Base-by-base conservation (phyloP, 2,888 invertebrate genomes). In the Seira sanloemensis region DNA sequence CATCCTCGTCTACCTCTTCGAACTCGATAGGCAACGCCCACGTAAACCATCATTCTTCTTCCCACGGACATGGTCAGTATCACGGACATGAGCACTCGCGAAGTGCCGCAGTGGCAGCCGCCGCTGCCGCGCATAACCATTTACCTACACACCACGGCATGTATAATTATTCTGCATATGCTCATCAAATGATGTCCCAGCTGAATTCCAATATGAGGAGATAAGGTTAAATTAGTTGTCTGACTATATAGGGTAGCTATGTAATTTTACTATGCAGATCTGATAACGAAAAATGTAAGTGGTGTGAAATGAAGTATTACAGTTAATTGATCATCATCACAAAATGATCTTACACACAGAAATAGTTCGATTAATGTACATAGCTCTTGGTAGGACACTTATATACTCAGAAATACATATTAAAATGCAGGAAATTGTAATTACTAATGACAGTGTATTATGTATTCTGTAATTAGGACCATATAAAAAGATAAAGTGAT, bases 121-220 rank as follows among this genome's bases (percentile, higher is more conserved):
- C 78, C 18, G 58, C 72, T 26, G 75, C 76, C 1, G 77, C 82
- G 2, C 79, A 72, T 73, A 71, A 79, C 23, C 65, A 74, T 27
- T 65, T 58, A 18, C 23, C 66, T 5, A 68, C 77, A 26, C 62
- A 74, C n/a, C 79, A 73, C 54, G 25, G 21, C 46, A 73, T 72
- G 71, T 78, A 78, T 58, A 65, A 37, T 24, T 1, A 24, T 2
- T 78, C 69, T 18, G 54, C 27, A 21, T 67, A 67, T 4, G 37
- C 37, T 58, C 58, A 67, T n/a, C 72, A 77, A 23, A 25, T 73
- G 16, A 73, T 83, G 78, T 65, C 78, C 65, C 84, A 84, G 25
- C 58, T 84, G 16, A 84, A 84, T 18, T 74, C 84, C 21, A 78
- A 62, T n/a, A 84, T 84, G 84, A 68, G 84, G n/a, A 54, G 84